Base-by-base conservation (phyloP, 2,113 vertebrate species). In the Tupaia tana region DNA sequence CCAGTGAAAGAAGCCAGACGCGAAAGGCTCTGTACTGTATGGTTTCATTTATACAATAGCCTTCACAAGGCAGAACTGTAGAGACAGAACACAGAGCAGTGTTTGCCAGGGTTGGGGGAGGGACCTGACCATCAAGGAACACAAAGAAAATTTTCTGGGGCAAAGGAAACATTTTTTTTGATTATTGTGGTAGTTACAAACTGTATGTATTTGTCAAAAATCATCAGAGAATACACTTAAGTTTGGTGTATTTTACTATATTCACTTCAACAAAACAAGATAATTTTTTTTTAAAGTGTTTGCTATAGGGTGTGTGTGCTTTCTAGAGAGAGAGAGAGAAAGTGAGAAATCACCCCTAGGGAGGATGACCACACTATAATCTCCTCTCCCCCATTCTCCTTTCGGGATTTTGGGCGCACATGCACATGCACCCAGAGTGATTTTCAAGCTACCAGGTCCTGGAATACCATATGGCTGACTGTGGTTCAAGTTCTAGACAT, bases 101-200 rank as follows among this genome's bases (percentile, higher is more conserved):
- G n/a, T 29, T 7, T 27, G 14, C 24, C 10, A 12, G 56, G 22
- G 78, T 9, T 7, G 31, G 24, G 22, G 31, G 8, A 0, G 12
- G 63, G 56, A 43, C 9, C 0, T 13, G n/a, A 4, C 9, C 0
- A 22, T 7, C 9, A 67, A 27, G 31, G 1, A 29, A 19, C 3
- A 18, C 0, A 4, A 27, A 4, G 34, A 27, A 11, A 2, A 3
- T 15, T n/a, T 69, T 59, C 14, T 43, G 6, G 4, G 43, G 13
- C 4, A 11, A 7, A 2, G 3, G 43, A 52, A 34, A 29, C 43
- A 1, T 3, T 6, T 43, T 43, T 80, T 64, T 64, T 31, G 27
- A 69, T 52, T 22, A 29, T n/a, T 0, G 19, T 59, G 18, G 8
- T 18, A 15, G 20, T 22, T 20, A 9, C 18, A 74, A 58, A 87